These are phyloP conservation scores for Tiaroga cobitis DNA, from an alignment of 2,797 vertebrate genomes.

Conservation along the genomic window DNA sequence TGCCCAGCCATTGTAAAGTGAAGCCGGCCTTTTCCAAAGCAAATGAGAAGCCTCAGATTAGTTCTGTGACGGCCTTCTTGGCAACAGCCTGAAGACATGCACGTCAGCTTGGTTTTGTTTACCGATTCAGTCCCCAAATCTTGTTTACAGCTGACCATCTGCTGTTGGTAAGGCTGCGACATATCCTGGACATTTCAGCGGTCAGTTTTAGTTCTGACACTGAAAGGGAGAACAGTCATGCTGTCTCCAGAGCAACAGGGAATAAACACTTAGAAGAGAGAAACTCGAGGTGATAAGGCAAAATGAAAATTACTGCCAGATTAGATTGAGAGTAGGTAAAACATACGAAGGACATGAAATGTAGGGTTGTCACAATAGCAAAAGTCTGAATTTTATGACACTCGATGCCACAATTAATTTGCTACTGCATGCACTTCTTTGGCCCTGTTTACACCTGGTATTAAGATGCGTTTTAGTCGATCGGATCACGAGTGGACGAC, in stretches of 20 bases:
- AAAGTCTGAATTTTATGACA: not conserved
- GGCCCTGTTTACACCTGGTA: too few relatives aligned
- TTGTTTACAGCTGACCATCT: slow-evolving; percentile 66
- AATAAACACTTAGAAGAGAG: slow-evolving; percentile 35
- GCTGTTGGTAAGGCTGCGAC: slow-evolving; percentile 41
- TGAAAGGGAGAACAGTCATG: slow-evolving; percentile 1
- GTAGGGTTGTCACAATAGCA: not conserved
- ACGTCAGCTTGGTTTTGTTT: slow-evolving; percentile 46
- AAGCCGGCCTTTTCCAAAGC: slow-evolving; percentile 14
- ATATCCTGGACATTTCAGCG: slow-evolving; percentile 42
- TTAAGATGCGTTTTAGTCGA: too few relatives aligned
- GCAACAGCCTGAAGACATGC: slow-evolving; percentile 29
- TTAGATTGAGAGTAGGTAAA: not conserved
- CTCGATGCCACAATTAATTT: too few relatives aligned
- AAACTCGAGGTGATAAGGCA: not conserved
- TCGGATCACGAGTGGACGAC: too few relatives aligned
- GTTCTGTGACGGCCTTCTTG: slow-evolving; percentile 35
- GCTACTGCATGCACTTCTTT: too few relatives aligned
- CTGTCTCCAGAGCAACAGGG: slow-evolving; percentile 31
- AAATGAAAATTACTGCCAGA: slow-evolving; percentile 26
- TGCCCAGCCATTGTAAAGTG: slow-evolving; percentile 11
- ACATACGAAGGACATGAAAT: not conserved
- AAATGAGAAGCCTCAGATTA: slow-evolving; percentile 37
- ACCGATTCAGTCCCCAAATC: slow-evolving; percentile 42
- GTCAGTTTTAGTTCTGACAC: slow-evolving; percentile 49